phyloP scores from a whole-genome alignment of 2,888 invertebrate genomes.

The Diarsia brunnea region DNA sequence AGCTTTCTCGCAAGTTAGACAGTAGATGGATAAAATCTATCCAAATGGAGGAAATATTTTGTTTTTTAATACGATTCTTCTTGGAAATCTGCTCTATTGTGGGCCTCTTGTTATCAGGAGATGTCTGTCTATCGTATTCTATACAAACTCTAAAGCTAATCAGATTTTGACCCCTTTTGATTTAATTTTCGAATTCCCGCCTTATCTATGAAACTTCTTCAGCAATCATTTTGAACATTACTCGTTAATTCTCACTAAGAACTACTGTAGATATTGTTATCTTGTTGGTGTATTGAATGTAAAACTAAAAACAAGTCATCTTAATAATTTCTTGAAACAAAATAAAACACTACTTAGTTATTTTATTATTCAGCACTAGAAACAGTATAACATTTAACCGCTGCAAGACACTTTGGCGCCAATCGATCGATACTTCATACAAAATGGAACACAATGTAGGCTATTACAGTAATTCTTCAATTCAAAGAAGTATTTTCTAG shows the following conservation, averaged over 20 bases:
- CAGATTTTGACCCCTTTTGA: neutral
- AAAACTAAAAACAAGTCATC: no score
- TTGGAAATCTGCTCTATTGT: neutral
- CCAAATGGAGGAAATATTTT: neutral
- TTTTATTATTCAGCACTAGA: neutral
- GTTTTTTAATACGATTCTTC: conserved; percentile 8
- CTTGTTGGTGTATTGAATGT: no score
- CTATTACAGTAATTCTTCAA: conserved; percentile 18
- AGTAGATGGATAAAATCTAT: neutral
- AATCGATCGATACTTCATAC: conserved; percentile 33
- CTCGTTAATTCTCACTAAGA: neutral
- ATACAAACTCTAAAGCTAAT: neutral
- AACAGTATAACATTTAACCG: conserved; percentile 4
- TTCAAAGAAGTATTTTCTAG: conserved; percentile 42
- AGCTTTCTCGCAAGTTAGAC: neutral
- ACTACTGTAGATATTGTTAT: neutral
- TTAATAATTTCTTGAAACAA: neutral
- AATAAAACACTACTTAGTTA: neutral
- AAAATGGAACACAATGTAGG: conserved; percentile 33
- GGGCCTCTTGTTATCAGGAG: neutral
- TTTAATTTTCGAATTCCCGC: neutral
- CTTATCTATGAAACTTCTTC: neutral
- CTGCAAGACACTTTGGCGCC: conserved; percentile 6
- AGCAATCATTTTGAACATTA: neutral
- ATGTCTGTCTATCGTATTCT: neutral